These are phyloP conservation scores for Halictus rubicundus DNA, from an alignment of 1,140 invertebrate species.

Conservation along the genomic window DNA sequence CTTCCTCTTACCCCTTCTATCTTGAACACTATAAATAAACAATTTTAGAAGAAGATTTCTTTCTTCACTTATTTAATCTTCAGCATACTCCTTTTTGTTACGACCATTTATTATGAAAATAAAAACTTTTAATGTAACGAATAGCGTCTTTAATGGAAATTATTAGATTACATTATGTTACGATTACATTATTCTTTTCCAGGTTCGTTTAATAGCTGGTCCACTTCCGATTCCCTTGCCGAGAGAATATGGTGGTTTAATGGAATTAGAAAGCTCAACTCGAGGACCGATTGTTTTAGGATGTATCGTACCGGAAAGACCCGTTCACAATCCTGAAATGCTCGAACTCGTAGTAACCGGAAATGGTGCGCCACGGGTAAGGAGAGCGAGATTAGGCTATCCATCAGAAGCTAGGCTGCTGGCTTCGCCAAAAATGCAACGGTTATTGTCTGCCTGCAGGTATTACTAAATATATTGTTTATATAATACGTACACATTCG, in stretches of 20 bases:
- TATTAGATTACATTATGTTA: too few species aligned
- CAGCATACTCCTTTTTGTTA: too few species aligned
- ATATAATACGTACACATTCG: too few species aligned
- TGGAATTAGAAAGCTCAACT: conserved; percentile 78
- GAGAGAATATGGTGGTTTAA: conserved; percentile 78
- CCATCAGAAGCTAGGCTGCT: conserved; percentile 77
- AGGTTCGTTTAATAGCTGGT: conserved; percentile 78
- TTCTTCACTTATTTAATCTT: too few species aligned
- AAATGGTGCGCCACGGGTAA: conserved; percentile 75
- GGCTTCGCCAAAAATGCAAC: conserved; percentile 78
- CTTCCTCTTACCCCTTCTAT: background rate
- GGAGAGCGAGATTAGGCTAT: conserved; percentile 76
- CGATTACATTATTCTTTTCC: too few species aligned
- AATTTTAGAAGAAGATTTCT: too few species aligned
- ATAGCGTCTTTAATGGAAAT: too few species aligned
- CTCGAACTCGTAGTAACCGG: conserved; percentile 77
- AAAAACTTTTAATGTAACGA: too few species aligned
- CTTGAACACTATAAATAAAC: background rate
- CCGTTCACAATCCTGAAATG: conserved; percentile 79
- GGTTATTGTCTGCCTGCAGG: conserved; percentile 78
- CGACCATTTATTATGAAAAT: too few species aligned
- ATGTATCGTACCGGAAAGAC: conserved; percentile 78
- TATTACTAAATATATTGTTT: conserved; percentile 28
- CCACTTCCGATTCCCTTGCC: conserved; percentile 77
- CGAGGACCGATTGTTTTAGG: conserved; percentile 78